Evolutionary conservation across 2,888 invertebrate genomes (phyloP), one percentile per base, ranked within the genome.

Genomic region (Sesia bembeciformis): DNA sequence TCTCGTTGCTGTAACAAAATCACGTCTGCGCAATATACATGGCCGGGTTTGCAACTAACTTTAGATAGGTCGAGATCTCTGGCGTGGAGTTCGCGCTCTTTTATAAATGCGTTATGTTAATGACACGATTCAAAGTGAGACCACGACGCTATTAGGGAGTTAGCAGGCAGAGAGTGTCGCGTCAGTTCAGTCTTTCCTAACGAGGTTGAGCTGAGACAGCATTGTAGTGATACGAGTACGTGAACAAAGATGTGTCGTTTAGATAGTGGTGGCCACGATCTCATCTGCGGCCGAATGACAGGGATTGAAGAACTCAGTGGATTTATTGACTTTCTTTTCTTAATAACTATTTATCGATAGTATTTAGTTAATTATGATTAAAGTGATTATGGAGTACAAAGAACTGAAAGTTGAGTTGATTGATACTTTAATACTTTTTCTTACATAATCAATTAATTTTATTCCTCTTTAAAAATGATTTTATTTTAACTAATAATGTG

Each of bases 191-290:
- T 41, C 41, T 41, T 41, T 49, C 50, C 50, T 50, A 50, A 50
- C 50, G 50, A 50, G 46, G 46, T 46, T 50, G 23, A 5, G 39
- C 39, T 39, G 39, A 50, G 50, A 50, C 50, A 23, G 23, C 50
- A 62, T 65, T 64, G 62, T 65, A 52, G 57, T 57, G 62, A 62
- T 64, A 68, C 64, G 66, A 63, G 57, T 64, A 68, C 64, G 66
- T 64, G 57, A 56, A 52, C 54, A 58, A 52, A 61, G 64, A 74
- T 76, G 61, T 64, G 66, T 64, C 70, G 71, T 75, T 72, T 64
- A 76, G 76, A 77, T 76, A 69, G 54, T 63, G 65, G 60, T 60
- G 58, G 64, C 64, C 69, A 68, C 69, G 70, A 70, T 72, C 68
- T 64, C 57, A 67, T 68, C 68, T 23, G 8, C 6, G 51, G 4